Conservation (phyloP, 2,797 vertebrate species). For the Lepus townsendii region DNA sequence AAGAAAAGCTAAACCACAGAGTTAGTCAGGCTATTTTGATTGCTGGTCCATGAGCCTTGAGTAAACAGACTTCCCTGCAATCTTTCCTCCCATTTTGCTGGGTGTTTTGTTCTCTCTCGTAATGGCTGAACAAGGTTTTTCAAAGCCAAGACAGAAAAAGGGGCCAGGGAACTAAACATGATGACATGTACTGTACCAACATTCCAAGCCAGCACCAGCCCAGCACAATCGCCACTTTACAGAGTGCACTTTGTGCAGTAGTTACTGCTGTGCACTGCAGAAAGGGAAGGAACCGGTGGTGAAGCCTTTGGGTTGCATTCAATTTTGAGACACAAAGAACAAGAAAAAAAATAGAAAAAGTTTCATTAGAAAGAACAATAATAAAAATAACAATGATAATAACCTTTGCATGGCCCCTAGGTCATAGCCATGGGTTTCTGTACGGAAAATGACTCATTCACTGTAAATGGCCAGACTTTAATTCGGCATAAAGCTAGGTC, state of each 20-base stretch:
- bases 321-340: slow-evolving; percentile 80
- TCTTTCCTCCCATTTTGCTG: slow-evolving; percentile 14
- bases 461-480: slow-evolving; percentile 71
- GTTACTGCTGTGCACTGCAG: slow-evolving; percentile 51
- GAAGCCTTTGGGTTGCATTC: slow-evolving; percentile 42
- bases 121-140: slow-evolving; percentile 80
- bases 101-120: slow-evolving; percentile 72
- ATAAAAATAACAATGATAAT: neutral
- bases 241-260: slow-evolving; percentile 45
- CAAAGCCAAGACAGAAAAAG: slow-evolving; percentile 77
- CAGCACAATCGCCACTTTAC: slow-evolving; percentile 60
- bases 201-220: slow-evolving; percentile 60
- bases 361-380: slow-evolving; percentile 61
- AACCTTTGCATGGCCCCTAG: slow-evolving; percentile 61
- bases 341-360: slow-evolving; percentile 69
- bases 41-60: slow-evolving; percentile 59
- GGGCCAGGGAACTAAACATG: slow-evolving; percentile 48
- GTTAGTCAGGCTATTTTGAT: slow-evolving; percentile 66
- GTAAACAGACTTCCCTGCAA: slow-evolving; percentile 78
- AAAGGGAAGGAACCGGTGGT: slow-evolving; percentile 20
- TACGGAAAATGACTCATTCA: slow-evolving; percentile 76
- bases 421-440: slow-evolving; percentile 74
- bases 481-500: slow-evolving; percentile 73
- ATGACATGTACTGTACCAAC: neutral
- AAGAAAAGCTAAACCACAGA: slow-evolving; percentile 80